Evolutionary conservation across 2,888 invertebrate genomes (phyloP), one percentile per base, ranked within the genome.

Genomic region (Acronicta aceris): DNA sequence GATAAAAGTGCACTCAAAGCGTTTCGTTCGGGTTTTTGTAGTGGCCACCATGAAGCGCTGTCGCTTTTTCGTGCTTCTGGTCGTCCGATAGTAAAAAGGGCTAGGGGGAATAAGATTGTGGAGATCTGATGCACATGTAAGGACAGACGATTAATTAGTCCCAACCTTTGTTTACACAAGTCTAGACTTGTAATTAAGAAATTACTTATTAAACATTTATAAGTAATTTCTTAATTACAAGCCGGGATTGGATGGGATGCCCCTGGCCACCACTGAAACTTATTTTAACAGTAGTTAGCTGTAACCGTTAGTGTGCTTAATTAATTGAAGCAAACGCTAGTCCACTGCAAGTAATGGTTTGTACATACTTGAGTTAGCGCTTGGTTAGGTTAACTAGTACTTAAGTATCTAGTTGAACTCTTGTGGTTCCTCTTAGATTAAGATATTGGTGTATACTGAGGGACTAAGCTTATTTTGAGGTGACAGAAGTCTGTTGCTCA

Each of bases 221-320:
- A n/a, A n/a, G n/a, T n/a, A n/a, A n/a, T n/a, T n/a, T n/a, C n/a
- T n/a, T n/a, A n/a, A n/a, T n/a, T 38, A n/a, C 6, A n/a, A n/a
- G n/a, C 13, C 7, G 38, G 38, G 38, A 38, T 38, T 38, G 38
- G 38, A n/a, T 38, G 38, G n/a, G 38, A n/a, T 5, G 38, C n/a
- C 36, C 13, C 36, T 12, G 36, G 13, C 36, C 12, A 36, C 36
- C 36, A 36, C 36, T 36, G 36, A 36, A 36, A 36, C 36, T 38
- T n/a, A 38, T 13, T 13, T 6, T 38, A 38, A 38, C 38, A 38
- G 38, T 6, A 38, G 38, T 38, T 38, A 38, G 38, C n/a, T 38
- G n/a, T 38, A 38, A 38, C 38, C 38, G 38, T 38, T 38, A n/a
- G 38, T 38, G 38, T 38, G n/a, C n/a, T 38, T 38, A 38, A 38